Conservation (phyloP, 2,113 vertebrate genomes). For the Alethe diademata region DNA sequence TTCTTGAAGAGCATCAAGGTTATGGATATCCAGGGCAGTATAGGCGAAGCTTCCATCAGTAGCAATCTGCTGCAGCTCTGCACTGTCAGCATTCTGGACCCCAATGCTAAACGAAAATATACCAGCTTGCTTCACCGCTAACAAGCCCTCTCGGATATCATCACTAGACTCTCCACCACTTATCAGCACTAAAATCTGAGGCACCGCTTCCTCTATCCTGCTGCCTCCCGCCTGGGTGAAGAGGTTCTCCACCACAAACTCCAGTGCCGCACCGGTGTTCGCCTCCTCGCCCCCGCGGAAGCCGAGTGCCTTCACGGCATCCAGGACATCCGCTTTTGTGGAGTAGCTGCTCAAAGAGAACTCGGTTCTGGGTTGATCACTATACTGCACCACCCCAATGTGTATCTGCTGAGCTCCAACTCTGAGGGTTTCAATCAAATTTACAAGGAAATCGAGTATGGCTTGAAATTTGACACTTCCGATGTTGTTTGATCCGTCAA, state of each 20-base stretch:
- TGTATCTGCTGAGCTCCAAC: constrained; percentile 86
- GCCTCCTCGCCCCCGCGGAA: constrained; percentile 83
- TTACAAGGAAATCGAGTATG: constrained; percentile 90
- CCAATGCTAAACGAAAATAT: constrained; percentile 83
- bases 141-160: constrained; percentile 84
- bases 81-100: constrained; percentile 78
- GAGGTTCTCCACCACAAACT: constrained; percentile 84
- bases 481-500: constrained; percentile 98
- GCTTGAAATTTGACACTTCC: constrained; percentile 89
- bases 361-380: constrained; percentile 79
- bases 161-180: constrained; percentile 89
- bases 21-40: constrained; percentile 82
- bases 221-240: constrained; percentile 86
- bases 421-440: constrained; percentile 89
- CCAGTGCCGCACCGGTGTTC: constrained; percentile 89
- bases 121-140: constrained; percentile 87
- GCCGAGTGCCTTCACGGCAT: constrained; percentile 83
- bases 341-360: constrained; percentile 88
- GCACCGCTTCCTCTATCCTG: constrained; percentile 89
- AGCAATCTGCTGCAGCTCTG: constrained; percentile 88
- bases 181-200: constrained; percentile 90
- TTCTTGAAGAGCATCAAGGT: constrained; percentile 78
- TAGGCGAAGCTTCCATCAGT: constrained; percentile 86
- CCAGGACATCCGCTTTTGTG: constrained; percentile 83
- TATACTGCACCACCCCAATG: constrained; percentile 91